Evolutionary conservation across 2,888 invertebrate genomes (phyloP), one percentile per base, ranked within the genome.

Genomic region (Ophion ellenae): DNA sequence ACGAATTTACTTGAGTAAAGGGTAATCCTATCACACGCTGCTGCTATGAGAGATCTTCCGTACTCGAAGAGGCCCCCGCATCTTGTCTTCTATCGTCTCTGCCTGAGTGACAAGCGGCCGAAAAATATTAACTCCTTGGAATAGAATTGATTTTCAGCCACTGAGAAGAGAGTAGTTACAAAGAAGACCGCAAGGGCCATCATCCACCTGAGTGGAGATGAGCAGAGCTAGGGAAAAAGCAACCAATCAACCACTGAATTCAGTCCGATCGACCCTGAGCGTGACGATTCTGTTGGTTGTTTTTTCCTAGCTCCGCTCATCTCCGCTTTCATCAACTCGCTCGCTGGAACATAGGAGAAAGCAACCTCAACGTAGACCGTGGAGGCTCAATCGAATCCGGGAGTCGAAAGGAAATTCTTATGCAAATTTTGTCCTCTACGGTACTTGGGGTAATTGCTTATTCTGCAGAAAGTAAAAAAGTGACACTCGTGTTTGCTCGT

Each of bases 21-120:
- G 94, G 94, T 94, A 94, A 94, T 94, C 94, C 94, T 93, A 94
- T 94, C 94, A 94, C 89, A 92, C 92, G 92, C 92, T 91, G 91
- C n/a, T 91, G 87, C 88, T 88, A 89, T 89, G 87, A 81, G 83
- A 90, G 90, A 91, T 92, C 91, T 91, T 90, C 89, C 88, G 85
- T 81, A 86, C 88, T 87, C 83, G 80, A 61, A 86, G 76, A 79
- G 87, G 79, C 70, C 66, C 78, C 78, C 59, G 24, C 82, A 61
- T 79, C 40, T 6, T 81, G 78, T 84, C 86, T 84, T 77, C 78
- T 61, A 28, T 59, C 79, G 10, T 64, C 61, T 63, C 61, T 77
- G 40, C 59, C 53, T 28, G n/a, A 69, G 69, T 36, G 63, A 71
- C 20, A 20, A 70, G 32, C 47, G 45, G 20, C 53, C 17, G 14